phyloP scores from a whole-genome alignment of 2,888 invertebrate genomes.

The Tanypteryx hageni region DNA sequence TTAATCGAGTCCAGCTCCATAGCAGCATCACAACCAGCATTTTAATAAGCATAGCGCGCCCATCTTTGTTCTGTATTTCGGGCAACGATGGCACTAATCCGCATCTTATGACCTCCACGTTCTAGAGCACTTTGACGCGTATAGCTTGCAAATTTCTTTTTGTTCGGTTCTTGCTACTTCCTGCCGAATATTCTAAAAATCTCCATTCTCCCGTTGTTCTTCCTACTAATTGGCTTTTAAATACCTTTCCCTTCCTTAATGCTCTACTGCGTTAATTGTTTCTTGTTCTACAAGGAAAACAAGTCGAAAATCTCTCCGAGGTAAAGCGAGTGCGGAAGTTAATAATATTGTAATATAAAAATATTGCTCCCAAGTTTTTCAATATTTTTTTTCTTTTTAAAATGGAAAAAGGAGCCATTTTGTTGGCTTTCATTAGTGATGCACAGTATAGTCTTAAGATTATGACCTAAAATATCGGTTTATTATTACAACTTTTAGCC shows the following conservation, averaged over 20 bases:
- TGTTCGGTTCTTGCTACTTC: not conserved
- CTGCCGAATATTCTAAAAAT: not conserved
- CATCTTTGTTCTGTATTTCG: not conserved
- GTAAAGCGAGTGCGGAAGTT: not conserved
- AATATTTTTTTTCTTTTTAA: not conserved
- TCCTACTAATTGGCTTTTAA: not conserved
- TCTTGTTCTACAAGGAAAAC: not conserved
- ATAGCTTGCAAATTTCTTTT: not conserved
- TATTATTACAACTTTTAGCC: no score
- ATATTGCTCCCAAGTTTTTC: not conserved
- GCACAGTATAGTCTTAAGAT: not conserved
- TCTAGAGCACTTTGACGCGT: not conserved
- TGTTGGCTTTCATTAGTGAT: not conserved
- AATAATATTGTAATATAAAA: not conserved
- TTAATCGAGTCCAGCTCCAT: not conserved
- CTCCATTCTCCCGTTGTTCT: not conserved
- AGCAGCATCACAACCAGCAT: not conserved
- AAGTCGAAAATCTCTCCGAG: not conserved
- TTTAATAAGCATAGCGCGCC: not conserved
- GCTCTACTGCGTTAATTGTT: not conserved
- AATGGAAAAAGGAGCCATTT: not conserved
- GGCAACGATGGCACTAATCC: not conserved
- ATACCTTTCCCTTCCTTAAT: not conserved
- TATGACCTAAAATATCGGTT: no score
- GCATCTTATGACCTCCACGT: not conserved